Evolutionary conservation across 1,140 invertebrate species (phyloP), one percentile per base, ranked within the genome.

Genomic region (Pseudomyrmex cubaensis): DNA sequence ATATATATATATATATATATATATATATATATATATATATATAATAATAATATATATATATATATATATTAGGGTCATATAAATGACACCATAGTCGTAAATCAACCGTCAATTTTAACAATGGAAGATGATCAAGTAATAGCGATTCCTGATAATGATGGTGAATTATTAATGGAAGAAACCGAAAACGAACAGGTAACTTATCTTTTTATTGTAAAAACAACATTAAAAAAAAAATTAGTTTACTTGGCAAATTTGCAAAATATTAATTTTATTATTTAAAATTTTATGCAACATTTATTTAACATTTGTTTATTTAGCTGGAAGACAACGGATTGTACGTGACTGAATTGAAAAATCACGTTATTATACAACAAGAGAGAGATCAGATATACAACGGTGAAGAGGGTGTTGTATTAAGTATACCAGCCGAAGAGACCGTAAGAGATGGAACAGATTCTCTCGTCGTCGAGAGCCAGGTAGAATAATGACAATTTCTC

Each of bases 1-100:
- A n/a, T n/a, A n/a, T n/a, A n/a, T n/a, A n/a, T n/a, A n/a, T n/a
- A n/a, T n/a, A n/a, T n/a, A n/a, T n/a, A n/a, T n/a, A n/a, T n/a
- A n/a, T n/a, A n/a, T n/a, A n/a, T n/a, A n/a, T n/a, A n/a, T n/a
- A n/a, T n/a, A n/a, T n/a, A n/a, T n/a, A n/a, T n/a, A n/a, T n/a
- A n/a, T n/a, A n/a, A n/a, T n/a, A n/a, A n/a, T n/a, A n/a, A 35
- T 35, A 35, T 35, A 85, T 15, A 3, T 13, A 54, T 17, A 50
- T 8, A 44, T 54, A 25, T 46, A 85, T 35, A 85, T 82, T 90
- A 96, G 94, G 95, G 96, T 10, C 97, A 98, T 91, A 89, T 96
- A 9, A 97, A 97, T 74, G 97, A 97, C 82, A 97, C 96, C 0
- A 97, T 97, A 87, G 96, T 97, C 0, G 96, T 97, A 0, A 97